These are phyloP conservation scores for Leptinotarsa lineolata DNA, from an alignment of 1,140 invertebrate genomes.

Conservation along the genomic window DNA sequence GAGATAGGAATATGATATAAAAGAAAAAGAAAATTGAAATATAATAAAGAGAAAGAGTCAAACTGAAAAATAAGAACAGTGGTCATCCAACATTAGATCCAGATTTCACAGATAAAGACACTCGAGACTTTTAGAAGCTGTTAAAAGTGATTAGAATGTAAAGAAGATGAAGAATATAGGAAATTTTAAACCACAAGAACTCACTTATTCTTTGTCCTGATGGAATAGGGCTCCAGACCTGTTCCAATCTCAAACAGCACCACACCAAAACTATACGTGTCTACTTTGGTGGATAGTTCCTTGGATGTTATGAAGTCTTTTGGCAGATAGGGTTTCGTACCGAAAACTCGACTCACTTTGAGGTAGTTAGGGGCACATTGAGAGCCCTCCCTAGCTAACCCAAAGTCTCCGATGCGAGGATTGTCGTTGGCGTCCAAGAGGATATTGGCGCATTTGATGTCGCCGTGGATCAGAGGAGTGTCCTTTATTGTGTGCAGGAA, in stretches of 20 bases:
- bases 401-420: constrained; percentile 94
- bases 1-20: no score
- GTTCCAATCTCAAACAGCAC: constrained; percentile 86
- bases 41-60: no score
- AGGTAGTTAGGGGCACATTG: constrained; percentile 60
- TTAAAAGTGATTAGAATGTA: no score
- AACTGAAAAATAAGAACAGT: no score
- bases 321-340: constrained; percentile 90
- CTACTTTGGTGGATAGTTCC: constrained; percentile 86
- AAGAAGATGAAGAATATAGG: no score
- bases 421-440: constrained; percentile 86
- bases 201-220: constrained; percentile 57
- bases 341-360: constrained; percentile 73
- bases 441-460: constrained; percentile 96
- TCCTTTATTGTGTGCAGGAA: constrained; percentile 80
- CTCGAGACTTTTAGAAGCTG: no score
- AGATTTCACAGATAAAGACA: no score
- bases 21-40: no score
- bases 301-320: constrained; percentile 80
- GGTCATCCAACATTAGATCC: no score
- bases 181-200: background rate
- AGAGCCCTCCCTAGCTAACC: constrained; percentile 81
- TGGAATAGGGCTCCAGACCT: constrained; percentile 69
- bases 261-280: constrained; percentile 93
- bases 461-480: constrained; percentile 87